Evolutionary conservation across 64 coral and sea anemone species (phyloP), one percentile per base, ranked within the genome.

Genomic region (Montipora sp.): DNA sequence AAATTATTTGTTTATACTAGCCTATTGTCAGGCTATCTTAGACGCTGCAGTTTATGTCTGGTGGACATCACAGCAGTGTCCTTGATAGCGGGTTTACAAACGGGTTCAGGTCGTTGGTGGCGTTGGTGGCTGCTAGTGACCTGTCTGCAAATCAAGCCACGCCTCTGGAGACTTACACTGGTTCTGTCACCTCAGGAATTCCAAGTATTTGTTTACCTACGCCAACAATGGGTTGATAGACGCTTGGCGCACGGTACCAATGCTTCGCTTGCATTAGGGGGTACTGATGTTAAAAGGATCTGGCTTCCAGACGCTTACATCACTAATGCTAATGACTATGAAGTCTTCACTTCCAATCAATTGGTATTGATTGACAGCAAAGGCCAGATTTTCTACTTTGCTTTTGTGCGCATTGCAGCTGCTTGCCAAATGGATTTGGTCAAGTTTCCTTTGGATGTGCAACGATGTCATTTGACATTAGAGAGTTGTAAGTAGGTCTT

Each of bases 291-390:
- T 0, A 80, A 96, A 0, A 79, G 43, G 19, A 91, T 96, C 11
- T 96, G 95, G 95, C 47, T 88, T 43, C 95, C 95, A 14, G 95
- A 96, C 57, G 93, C 95, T 7, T 96, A 96, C 68, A 91, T 96
- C 27, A 96, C 90, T 27, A 96, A 96, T 57, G 95, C 95, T 68
- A 96, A 96, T 5, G 95, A 96, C 63, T 94, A 94, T 74, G 83
- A 96, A 45, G 79, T 96, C 4, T 96, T 90, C 68, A 49, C 73
- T 2, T 73, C 80, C 45, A 90, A 93, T 51, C 92, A 96, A 71
- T 73, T 96, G n/a, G 88, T 82, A 10, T 66, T 96, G 22, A 96
- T 96, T 47, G 90, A 73, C 50, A 23, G 59, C 7, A 45, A 91
- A 23, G 95, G 95, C 0, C 46, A 90, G 5, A 59, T 96, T 70